Evolutionary conservation across 1,140 invertebrate genomes (phyloP), one percentile per base, ranked within the genome.

Genomic region (Triops longicaudatus): DNA sequence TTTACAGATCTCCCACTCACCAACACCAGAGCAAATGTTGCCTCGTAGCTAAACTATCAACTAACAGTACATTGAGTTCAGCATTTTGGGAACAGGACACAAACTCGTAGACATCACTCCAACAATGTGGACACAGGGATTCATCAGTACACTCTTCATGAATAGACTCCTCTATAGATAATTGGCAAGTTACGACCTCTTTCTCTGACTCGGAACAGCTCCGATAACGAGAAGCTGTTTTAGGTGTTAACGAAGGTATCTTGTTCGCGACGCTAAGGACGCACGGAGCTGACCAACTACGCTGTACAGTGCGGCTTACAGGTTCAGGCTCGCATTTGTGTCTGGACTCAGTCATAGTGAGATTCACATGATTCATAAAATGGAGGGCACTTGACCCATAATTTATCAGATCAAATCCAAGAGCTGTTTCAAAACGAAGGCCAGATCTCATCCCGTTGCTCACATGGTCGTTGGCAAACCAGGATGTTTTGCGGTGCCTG

Each of bases 361-460:
- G 73, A 73, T 43, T 44, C 73, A 77, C 73, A 31, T 77, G 76
- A 42, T 71, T 26, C 76, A 14, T 72, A 77, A 74, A 44, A 37
- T 42, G 73, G 63, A 63, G 50, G 50, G 50, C 50, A 63, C 50
- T 63, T 63, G 50, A 63, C 50, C 50, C 50, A 17, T 63, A 63
- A 63, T 63, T 63, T 63, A 63, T 63, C 50, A 63, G 50, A 63
- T 63, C 50, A 63, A 63, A 63, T 63, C 50, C 50, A 63, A 63
- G 22, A 12, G 50, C 50, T 17, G 50, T n/a, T 63, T 63, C 50
- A 63, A 63, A 63, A 63, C 50, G 14, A 17, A 22, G 50, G 10
- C 50, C 50, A 63, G 50, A 63, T 5, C n/a, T 63, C 17, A 63
- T 63, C 50, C 50, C 22, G 14, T 63, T 63, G 50, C n/a, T 22